These are phyloP conservation scores for Manduca sexta DNA, from an alignment of 1,140 invertebrate species.

Conservation along the genomic window DNA sequence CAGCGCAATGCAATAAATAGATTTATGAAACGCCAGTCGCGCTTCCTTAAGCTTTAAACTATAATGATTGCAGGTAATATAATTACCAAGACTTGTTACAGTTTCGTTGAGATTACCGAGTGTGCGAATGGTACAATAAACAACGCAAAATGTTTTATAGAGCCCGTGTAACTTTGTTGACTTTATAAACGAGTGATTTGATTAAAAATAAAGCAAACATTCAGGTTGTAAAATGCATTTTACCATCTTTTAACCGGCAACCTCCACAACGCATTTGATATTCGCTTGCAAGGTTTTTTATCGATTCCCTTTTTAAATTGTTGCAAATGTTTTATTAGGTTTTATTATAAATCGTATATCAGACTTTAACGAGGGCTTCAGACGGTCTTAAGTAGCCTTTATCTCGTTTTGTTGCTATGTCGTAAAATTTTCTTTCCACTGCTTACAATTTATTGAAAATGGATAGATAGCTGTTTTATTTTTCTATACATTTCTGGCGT, in stretches of 20 bases:
- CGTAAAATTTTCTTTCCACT: conserved; percentile 22
- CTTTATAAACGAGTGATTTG: conserved; percentile 23
- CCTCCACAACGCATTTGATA: conserved; percentile 49
- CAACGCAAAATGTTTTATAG: conserved; percentile 4
- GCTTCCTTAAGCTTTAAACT: too few relatives aligned
- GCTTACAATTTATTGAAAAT: too few relatives aligned
- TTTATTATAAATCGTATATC: conserved; percentile 70
- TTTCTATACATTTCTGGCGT: neutral
- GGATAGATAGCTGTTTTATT: too few relatives aligned
- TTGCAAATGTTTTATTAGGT: conserved; percentile 69
- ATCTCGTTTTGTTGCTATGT: conserved; percentile 61
- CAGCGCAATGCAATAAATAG: too few relatives aligned
- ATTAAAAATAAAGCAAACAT: conserved; percentile 54
- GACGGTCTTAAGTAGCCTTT: conserved; percentile 59
- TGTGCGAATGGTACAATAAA: conserved; percentile 3
- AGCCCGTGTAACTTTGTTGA: conserved; percentile 20
- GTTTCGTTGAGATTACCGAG: neutral
- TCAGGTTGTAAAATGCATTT: conserved; percentile 56
- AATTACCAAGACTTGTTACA: too few relatives aligned
- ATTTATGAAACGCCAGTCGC: too few relatives aligned
- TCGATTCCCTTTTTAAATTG: conserved; percentile 66
- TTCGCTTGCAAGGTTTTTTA: conserved; percentile 49
- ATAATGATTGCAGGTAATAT: too few relatives aligned
- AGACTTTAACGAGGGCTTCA: conserved; percentile 58
- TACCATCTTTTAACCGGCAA: conserved; percentile 56